These are phyloP conservation scores for Coryphaenoides rupestris DNA, from an alignment of 2,113 vertebrate genomes.

Conservation along the genomic window DNA sequence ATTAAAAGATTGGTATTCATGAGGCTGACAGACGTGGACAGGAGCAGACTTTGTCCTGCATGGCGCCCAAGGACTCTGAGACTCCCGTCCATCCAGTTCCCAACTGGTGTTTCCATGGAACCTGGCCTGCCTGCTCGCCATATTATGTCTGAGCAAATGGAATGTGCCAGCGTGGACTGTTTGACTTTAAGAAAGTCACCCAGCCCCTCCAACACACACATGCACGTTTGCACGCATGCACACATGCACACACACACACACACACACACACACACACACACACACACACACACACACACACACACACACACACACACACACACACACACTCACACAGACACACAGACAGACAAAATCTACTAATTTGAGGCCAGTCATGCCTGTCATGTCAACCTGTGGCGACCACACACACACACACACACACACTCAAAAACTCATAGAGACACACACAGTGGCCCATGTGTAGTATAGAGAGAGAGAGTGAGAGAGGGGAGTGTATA, in stretches of 20 bases:
- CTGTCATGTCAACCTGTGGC: conserved; percentile 33
- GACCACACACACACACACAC: neutral
- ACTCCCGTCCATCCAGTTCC: conserved; percentile 10
- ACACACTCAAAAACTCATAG: neutral
- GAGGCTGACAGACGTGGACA: conserved; percentile 9
- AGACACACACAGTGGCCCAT: conserved; percentile 2
- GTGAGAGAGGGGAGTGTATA: conserved; percentile 13
- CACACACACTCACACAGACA: conserved; percentile 1
- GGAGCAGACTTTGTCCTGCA: conserved; percentile 17
- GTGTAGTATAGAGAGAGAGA: conserved; percentile 27
- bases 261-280: conserved; percentile 4
- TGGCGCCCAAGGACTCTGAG: conserved; percentile 2
- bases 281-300: neutral
- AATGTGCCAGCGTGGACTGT: conserved; percentile 25
- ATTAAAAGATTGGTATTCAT: too few species aligned
- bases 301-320: conserved; percentile 1
- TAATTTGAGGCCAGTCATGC: conserved; percentile 24
- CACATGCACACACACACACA: neutral
- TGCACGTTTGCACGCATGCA: neutral
- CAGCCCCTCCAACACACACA: neutral
- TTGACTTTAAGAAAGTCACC: conserved; percentile 16
- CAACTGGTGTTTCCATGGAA: conserved; percentile 14
- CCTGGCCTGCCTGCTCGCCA: conserved; percentile 4
- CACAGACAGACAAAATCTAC: conserved; percentile 3
- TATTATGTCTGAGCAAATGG: conserved; percentile 27